Base-by-base conservation (phyloP, 2,888 invertebrate genomes). In the Netelia virgata region DNA sequence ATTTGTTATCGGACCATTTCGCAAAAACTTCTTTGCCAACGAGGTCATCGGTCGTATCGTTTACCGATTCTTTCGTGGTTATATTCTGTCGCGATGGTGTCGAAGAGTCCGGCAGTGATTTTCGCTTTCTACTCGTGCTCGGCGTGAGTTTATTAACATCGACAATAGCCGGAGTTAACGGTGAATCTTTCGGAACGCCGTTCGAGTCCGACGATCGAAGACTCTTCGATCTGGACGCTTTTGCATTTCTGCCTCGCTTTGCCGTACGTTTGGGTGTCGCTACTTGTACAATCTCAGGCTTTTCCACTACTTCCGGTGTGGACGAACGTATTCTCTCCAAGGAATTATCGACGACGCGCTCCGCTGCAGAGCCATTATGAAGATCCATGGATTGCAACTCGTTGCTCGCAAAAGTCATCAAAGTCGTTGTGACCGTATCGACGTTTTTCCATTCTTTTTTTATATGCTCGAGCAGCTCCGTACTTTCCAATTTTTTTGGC, bases 1-100 rank as follows among this genome's bases (percentile, higher is more conserved):
- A 96, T 83, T 95, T 95, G 88, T 95, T 96, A 89, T 96, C 96
- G 0, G 95, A 95, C 96, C 96, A 96, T 91, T 95, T 96, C 0
- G 96, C 96, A 87, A 96, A 94, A 0, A 96, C 96, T 36, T 91
- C 88, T 50, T 91, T 91, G 0, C 92, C 92, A 1, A 91, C 86
- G n/a, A 92, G 70, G 3, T 89, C 88, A 23, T 92, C 91, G 0
- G 41, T 82, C 11, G 64, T 68, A 28, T 85, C 86, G 63, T 70
- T 72, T 14, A 79, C 36, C 9, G 79, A 63, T 8, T 86, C 85
- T 41, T 86, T 80, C 0, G 83, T 41, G 5, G 72, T 81, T 2
- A 77, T 64, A 47, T 76, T 81, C 16, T 86, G 79, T 36, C 83
- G 80, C 6, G 83, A 82, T 18, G 81, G 82, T 6, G 83, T 70